Evolutionary conservation across 2,113 vertebrate species (phyloP), one percentile per base, ranked within the genome.

Genomic region (Rhodinocichla rosea): DNA sequence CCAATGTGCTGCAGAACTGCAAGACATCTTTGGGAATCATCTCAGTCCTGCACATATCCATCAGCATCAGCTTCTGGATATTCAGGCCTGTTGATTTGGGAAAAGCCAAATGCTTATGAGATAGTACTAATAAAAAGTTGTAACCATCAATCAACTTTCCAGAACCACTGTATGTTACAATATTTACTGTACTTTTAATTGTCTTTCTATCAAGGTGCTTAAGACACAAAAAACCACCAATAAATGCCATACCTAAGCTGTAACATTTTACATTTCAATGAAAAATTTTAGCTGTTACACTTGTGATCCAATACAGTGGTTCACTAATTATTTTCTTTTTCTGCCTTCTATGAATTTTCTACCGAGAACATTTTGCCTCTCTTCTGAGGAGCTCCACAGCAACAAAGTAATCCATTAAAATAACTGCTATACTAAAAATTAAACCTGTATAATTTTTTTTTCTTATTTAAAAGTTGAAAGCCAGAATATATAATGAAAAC

Each of bases 391-490:
- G 7, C 24, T 87, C 35, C 84, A 15, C 9, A 90, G 60, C 14
- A 89, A 89, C 7, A 64, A 64, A 79, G 52, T 35, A 65, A 93
- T 4, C 32, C 45, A 69, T 7, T 88, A 44, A 78, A 47, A 40
- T 19, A 78, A 87, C 0, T 19, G 26, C 11, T 82, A 68, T 21
- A 74, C 8, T 52, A 37, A 71, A 81, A 55, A 89, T 44, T 17
- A 67, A 76, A 2, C 1, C 3, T 45, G 7, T 27, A 27, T 6
- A 2, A 4, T 17, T 15, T 6, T 44, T 23, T 14, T 64, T 50
- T 75, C 70, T 62, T 35, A 9, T 60, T 79, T 74, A 30, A 60
- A 83, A 50, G 26, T 49, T 74, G 24, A 79, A 91, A 82, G n/a
- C 11, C 16, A 79, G 74, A 91, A 65, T 27, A 59, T 0, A 2